Evolutionary conservation across 2,797 vertebrate genomes (phyloP), one percentile per base, ranked within the genome.

Genomic region (Mus spretus): DNA sequence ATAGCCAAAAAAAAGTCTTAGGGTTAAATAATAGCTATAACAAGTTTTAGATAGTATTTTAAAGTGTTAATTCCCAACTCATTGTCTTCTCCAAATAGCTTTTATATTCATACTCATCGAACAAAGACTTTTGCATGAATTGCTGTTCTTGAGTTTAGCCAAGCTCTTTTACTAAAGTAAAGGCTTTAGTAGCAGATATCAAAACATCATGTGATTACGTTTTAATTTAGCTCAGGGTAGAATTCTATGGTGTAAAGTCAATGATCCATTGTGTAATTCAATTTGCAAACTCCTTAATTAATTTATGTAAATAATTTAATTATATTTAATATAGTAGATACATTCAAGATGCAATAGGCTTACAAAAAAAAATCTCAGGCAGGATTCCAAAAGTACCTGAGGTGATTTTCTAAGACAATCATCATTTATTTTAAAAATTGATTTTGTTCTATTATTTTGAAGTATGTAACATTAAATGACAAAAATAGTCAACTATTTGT

Each of bases 231-330:
- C 94, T 97, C 87, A 98, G 95, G 89, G 97, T 98, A 98, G 88
- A 98, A 97, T 81, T 63, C 28, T 96, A 72, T 93, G 92, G 80
- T 97, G 97, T 98, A 97, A 83, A 98, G 90, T 85, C 94, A 98
- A 95, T 98, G 98, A 98, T 96, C 97, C 97, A 97, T 97, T 97
- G 75, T 97, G 96, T 97, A 98, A 98, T 98, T 98, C 90, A 98
- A 98, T 98, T 98, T 98, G 93, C 91, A 95, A 98, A 95, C 53
- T 98, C 93, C 95, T 98, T 98, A 97, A 98, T 98, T 98, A 98
- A 98, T 98, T 98, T 98, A 97, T 95, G 37, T 96, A 90, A 98
- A 96, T n/a, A 98, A 97, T 97, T 95, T 98, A 98, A 97, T 97
- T 20, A 97, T 98, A 97, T 98, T 98, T 98, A 97, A 98, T 97